Evolutionary conservation across 2,113 vertebrate genomes (phyloP), one percentile per base, ranked within the genome.

Genomic region (Heliornis fulica): DNA sequence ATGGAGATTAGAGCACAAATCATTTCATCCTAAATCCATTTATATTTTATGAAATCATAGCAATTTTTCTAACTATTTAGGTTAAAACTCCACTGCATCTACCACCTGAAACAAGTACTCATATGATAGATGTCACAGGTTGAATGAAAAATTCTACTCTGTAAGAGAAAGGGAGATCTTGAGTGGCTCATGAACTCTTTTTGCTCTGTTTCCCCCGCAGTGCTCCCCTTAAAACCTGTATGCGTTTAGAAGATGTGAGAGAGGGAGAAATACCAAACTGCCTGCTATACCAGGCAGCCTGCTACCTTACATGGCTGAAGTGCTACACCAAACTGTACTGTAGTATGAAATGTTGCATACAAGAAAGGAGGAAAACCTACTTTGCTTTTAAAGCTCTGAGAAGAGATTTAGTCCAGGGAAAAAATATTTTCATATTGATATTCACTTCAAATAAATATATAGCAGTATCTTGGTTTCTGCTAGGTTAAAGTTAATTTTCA

Each of bases 221-320:
- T 0, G 0, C 4, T 87, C 3, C 11, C 22, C 2, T 9, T 48
- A 59, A 79, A n/a, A 7, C 4, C 6, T 8, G 12, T 3, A 26
- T 20, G 4, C 26, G 36, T 74, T 81, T 28, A 45, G 41, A 56
- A 15, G 13, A 3, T n/a, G 7, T 43, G 59, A 71, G 16, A 43
- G 0, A 21, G 8, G n/a, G 32, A 90, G 20, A 75, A 90, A 53
- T 80, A 22, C 8, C 54, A n/a, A 72, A 29, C 7, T 40, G 11
- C 11, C 12, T 60, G 12, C 21, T 64, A 16, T 70, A 18, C 7
- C 41, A 79, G 18, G 8, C 10, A 61, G 21, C 31, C 36, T 75
- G 20, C n/a, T n/a, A 8, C 10, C 14, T 77, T 66, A 31, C 12
- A 9, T 15, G 17, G 16, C 1, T 66, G 54, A 14, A 43, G 11